phyloP scores from a whole-genome alignment of 2,797 vertebrate genomes.

The Coendou prehensilis region DNA sequence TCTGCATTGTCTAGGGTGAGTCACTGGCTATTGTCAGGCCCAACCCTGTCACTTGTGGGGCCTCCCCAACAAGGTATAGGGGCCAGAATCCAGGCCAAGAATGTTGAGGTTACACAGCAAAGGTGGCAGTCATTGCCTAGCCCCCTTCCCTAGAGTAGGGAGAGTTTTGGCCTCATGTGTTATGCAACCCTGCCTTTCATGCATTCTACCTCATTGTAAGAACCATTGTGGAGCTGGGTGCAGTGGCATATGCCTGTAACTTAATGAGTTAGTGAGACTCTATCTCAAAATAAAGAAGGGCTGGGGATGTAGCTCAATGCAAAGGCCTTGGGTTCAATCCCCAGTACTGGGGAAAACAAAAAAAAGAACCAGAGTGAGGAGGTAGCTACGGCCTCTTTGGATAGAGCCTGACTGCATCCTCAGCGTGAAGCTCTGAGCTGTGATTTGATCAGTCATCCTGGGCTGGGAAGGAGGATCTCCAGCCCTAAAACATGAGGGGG shows the following conservation, averaged over 20 bases:
- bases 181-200: background rate
- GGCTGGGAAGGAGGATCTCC: background rate
- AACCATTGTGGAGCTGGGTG: background rate
- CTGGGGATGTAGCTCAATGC: background rate
- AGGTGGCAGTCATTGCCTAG: background rate
- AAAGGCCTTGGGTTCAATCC: background rate
- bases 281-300: background rate
- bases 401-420: background rate
- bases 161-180: background rate
- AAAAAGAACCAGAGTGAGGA: background rate
- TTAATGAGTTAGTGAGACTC: background rate
- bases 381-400: slow-evolving; percentile 8
- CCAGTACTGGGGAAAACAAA: background rate
- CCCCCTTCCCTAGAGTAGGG: no score
- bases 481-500: background rate
- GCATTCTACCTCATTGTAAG: background rate
- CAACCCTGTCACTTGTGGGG: slow-evolving; percentile 56
- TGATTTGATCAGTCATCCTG: background rate
- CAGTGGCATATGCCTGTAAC: background rate
- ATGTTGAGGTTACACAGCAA: slow-evolving; percentile 22
- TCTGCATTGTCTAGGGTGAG: slow-evolving; percentile 71
- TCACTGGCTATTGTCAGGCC: slow-evolving; percentile 80
- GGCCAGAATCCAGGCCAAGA: slow-evolving; percentile 55
- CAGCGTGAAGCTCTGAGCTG: background rate
- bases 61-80: slow-evolving; percentile 57